These are phyloP conservation scores for Elysia crispata DNA, from an alignment of 2,888 invertebrate genomes.

Conservation along the genomic window DNA sequence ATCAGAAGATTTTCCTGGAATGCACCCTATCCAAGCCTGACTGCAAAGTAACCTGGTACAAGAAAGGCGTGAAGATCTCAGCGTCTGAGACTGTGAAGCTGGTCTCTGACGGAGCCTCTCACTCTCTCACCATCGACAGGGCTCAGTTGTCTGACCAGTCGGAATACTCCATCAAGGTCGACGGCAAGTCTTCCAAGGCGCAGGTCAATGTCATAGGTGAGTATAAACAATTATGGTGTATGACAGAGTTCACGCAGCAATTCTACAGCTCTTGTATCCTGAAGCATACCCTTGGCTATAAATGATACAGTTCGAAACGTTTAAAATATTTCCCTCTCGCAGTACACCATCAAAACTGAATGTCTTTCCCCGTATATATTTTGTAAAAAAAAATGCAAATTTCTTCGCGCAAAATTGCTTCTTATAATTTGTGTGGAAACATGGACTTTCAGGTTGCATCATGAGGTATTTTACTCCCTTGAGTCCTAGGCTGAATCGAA, in stretches of 20 bases:
- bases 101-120: slow-evolving; percentile 80
- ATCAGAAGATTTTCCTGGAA: slow-evolving; percentile 68
- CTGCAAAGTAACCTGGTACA: slow-evolving; percentile 71
- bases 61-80: slow-evolving; percentile 84
- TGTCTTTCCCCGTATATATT: no score
- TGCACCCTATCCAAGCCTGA: slow-evolving; percentile 72
- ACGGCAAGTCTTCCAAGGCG: slow-evolving; percentile 84
- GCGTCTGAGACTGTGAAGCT: slow-evolving; percentile 89
- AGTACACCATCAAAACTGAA: no score
- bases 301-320: no score
- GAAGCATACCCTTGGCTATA: no score
- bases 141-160: slow-evolving; percentile 80
- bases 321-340: no score
- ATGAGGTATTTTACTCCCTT: background rate
- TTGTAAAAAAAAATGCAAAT: no score
- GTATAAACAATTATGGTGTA: slow-evolving; percentile 9
- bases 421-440: no score
- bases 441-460: no score
- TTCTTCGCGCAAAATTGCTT: no score
- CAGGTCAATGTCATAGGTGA: slow-evolving; percentile 86
- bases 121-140: slow-evolving; percentile 68
- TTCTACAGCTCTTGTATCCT: no score
- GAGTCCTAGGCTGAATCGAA: background rate
- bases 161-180: slow-evolving; percentile 87
- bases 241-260: no score